Evolutionary conservation across 2,113 vertebrate genomes (phyloP).

Genomic region (Neolamprologus sp.): DNA sequence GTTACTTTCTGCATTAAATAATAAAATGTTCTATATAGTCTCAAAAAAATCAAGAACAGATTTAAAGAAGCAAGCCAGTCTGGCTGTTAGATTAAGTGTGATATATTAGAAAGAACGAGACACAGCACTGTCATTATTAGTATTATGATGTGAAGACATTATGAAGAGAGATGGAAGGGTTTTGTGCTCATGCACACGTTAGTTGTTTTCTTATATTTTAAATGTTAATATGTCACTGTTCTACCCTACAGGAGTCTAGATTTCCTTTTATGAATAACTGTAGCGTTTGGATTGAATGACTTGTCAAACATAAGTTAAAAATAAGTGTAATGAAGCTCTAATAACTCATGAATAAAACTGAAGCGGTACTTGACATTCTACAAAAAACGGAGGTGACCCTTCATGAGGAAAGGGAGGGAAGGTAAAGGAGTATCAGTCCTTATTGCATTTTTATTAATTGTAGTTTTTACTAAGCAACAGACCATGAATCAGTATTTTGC

Average conservation of each 20-base stretch:
- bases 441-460: background rate
- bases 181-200: background rate
- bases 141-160: background rate
- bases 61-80: background rate
- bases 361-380: background rate
- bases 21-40: background rate
- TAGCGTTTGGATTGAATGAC: background rate
- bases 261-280: background rate
- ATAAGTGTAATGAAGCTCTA: background rate
- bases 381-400: background rate
- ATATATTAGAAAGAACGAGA: background rate
- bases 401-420: background rate
- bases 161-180: background rate
- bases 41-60: background rate
- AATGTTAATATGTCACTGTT: background rate
- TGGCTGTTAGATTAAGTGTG: background rate
- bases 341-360: background rate
- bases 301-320: background rate
- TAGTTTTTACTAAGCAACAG: background rate
- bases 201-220: background rate
- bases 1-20: background rate
- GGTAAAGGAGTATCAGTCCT: background rate
- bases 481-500: background rate
- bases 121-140: background rate
- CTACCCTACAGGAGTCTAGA: background rate